These are phyloP conservation scores for Papilio polytes DNA, from an alignment of 1,140 invertebrate species.

Conservation along the genomic window DNA sequence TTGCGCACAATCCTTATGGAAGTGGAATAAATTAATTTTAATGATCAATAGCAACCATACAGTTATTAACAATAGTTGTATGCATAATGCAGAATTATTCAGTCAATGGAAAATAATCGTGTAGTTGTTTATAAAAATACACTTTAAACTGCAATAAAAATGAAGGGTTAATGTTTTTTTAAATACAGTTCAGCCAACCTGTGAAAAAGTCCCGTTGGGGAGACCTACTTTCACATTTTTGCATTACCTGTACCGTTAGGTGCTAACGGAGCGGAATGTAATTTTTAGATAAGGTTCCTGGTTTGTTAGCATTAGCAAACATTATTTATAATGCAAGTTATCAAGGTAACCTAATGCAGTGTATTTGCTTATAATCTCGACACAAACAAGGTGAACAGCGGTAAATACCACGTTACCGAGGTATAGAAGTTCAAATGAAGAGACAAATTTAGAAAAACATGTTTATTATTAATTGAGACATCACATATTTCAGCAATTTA, in stretches of 20 bases:
- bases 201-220: background rate
- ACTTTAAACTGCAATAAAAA: background rate
- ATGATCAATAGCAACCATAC: background rate
- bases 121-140: background rate
- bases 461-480: constrained; percentile 79
- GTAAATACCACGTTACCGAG: constrained; percentile 8
- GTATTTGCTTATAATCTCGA: constrained; percentile 34
- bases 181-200: background rate
- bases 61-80: background rate
- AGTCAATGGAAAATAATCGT: background rate
- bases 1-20: constrained; percentile 19
- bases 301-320: background rate
- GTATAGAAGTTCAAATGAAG: constrained; percentile 55
- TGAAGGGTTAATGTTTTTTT: background rate
- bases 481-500: constrained; percentile 78
- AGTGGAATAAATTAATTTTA: background rate
- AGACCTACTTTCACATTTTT: constrained; percentile 20
- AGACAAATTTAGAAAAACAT: constrained; percentile 73
- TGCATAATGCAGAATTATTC: background rate
- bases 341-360: background rate
- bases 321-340: background rate
- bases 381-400: background rate
- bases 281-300: background rate
- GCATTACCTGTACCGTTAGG: constrained; percentile 25
- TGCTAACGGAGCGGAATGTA: background rate